Percentiles rank a stretch among this genome's conserved stretches.
phyloP scores from a whole-genome alignment of 1,140 invertebrate genomes.

The Drosophila ambigua region DNA sequence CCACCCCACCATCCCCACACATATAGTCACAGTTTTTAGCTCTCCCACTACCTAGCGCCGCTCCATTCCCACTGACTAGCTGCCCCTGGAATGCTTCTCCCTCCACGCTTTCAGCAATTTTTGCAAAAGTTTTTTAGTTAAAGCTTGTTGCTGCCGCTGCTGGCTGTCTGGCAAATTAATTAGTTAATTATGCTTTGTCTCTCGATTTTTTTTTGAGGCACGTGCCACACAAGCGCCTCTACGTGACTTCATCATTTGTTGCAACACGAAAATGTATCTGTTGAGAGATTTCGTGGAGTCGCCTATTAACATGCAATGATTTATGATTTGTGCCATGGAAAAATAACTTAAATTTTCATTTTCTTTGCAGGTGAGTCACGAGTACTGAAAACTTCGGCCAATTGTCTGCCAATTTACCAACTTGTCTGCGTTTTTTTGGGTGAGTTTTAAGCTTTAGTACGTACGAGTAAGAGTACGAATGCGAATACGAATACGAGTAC shows the following conservation, averaged over 20 bases:
- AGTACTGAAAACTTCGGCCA: constrained; percentile 12
- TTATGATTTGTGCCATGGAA: constrained; percentile 24
- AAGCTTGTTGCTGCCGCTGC: constrained; percentile 5
- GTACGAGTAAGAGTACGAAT: too few relatives aligned
- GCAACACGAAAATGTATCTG: constrained; percentile 47
- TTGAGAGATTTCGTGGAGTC: constrained; percentile 39
- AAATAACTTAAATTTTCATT: constrained; percentile 10
- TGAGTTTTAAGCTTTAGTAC: constrained; percentile 16
- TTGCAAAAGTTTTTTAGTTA: constrained; percentile 44
- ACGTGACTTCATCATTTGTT: constrained; percentile 62
- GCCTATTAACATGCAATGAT: constrained; percentile 51
- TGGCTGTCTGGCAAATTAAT: constrained; percentile 63
- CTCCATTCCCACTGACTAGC: neutral
- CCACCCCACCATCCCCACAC: neutral
- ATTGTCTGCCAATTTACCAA: constrained; percentile 7
- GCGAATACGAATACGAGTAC: constrained; percentile 6
- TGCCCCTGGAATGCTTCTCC: neutral
- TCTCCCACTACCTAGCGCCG: constrained; percentile 1
- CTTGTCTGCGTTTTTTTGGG: constrained; percentile 19
- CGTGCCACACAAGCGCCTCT: constrained; percentile 38
- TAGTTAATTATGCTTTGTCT: constrained; percentile 70
- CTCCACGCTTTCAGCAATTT: constrained; percentile 6
- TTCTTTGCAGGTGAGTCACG: constrained; percentile 50
- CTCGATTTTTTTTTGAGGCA: constrained; percentile 44
- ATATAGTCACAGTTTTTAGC: too few relatives aligned